Evolutionary conservation across 2,888 invertebrate genomes (phyloP), one percentile per base, ranked within the genome.

Genomic region (Orthosia gothica): DNA sequence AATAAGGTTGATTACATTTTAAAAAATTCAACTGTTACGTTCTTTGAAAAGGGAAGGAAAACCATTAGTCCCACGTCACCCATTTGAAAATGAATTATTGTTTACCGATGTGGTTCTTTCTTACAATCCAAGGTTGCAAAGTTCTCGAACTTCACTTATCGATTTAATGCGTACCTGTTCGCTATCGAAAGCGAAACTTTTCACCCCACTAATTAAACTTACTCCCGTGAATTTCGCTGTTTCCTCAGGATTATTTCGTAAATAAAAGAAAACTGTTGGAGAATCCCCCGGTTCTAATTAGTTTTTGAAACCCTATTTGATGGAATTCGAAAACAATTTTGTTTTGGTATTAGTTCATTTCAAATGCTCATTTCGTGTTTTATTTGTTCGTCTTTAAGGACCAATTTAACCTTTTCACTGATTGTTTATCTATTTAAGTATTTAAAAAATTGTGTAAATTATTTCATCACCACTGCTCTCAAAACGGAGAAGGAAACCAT

Each of bases 161-260:
- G 83, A 84, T 87, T 82, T 70, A 88, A 84, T 86, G 84, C 82
- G 85, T 89, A 88, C 82, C 85, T 87, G 86, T 75, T 74, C 55
- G 62, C 59, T 73, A 70, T 78, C 70, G 81, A 86, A 87, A 81
- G 83, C 68, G 23, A 87, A 91, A 91, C 86, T 90, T 91, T 90
- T 87, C 83, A 87, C 87, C 83, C 85, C 83, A 83, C 90, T 92
- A 92, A 93, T 93, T 93, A 92, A 92, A 92, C 86, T 92, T 90
- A 77, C 80, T 88, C 76, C 81, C 77, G 80, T 82, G 87, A 92
- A 89, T 89, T 91, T 88, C 79, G 82, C 85, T 89, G 88, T 89
- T 90, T 87, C 84, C 86, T 87, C 74, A 70, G 74, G 82, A 88
- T 88, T 88, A 88, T 89, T 84, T 87, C 72, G 81, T 87, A 87